Evolutionary conservation across 2,113 vertebrate species (phyloP), one percentile per base, ranked within the genome.

Genomic region (Vulpes ferrilata): DNA sequence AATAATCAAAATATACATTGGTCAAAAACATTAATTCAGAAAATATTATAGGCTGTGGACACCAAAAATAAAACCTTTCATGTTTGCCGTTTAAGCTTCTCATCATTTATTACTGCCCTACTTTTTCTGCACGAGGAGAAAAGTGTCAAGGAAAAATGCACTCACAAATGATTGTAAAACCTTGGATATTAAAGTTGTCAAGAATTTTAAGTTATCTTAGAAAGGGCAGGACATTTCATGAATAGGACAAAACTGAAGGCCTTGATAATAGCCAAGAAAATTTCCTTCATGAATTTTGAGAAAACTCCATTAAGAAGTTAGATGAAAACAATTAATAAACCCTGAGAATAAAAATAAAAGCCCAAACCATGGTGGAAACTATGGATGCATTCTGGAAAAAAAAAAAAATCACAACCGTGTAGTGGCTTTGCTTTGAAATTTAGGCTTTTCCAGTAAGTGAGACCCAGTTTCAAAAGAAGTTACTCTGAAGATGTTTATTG

Each of bases 121-220:
- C 35, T 79, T 96, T 43, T 78, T 43, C 51, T 60, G 51, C 16
- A 79, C 3, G 32, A n/a, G 2, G 71, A 69, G 32, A 89, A 89
- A 96, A 82, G 48, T 83, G 13, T 73, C 80, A 76, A 84, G 27
- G 62, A 95, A 20, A 92, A 93, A 71, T 69, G 23, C 65, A 43
- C 7, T 60, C 80, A 95, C 9, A 32, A 86, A 90, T 96, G 30
- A 73, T 43, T 90, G 5, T 83, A 93, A 93, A 83, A 73, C 13
- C 12, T 83, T 90, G 10, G 11, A 43, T 87, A 97, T 90, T 83
- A 90, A 90, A 65, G 30, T 90, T 88, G 20, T 71, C 15, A 87
- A 53, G 35, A 93, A 95, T 65, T 76, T 90, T 93, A 73, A 94
- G n/a, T 90, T 78, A 93, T 92, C 93, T 38, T 90, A 83, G 51